A percentile compares a stretch with the other conserved stretches of the same genome.
phyloP scores from a whole-genome alignment of 2,797 vertebrate genomes.

The Anabas testudineus region DNA sequence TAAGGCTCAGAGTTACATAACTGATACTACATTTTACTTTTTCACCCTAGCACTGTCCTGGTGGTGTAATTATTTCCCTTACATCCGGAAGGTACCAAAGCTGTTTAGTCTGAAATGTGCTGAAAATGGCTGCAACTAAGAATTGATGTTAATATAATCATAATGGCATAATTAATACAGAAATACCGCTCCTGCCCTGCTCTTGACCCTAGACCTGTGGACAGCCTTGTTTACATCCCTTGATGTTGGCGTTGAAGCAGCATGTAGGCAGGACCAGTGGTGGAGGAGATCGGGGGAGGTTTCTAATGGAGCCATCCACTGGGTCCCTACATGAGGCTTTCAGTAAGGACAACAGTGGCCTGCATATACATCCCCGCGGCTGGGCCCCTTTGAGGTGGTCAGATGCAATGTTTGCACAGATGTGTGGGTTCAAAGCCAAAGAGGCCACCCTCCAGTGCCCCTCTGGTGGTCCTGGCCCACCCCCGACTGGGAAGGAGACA shows the following conservation, averaged over 20 bases:
- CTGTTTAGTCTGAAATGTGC: not conserved
- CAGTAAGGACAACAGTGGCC: constrained; percentile 56
- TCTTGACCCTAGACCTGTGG: constrained; percentile 62
- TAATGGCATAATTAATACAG: constrained; percentile 34
- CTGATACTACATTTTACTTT: not conserved
- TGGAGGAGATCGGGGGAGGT: not conserved
- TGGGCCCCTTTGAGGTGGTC: constrained; percentile 87
- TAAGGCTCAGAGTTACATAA: not conserved
- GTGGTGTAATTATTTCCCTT: no score
- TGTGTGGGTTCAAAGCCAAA: constrained; percentile 83
- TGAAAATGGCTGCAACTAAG: no score
- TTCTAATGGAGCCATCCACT: constrained; percentile 45
- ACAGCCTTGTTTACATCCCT: constrained; percentile 69
- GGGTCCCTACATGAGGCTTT: constrained; percentile 50
- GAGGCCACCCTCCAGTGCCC: constrained; percentile 58
- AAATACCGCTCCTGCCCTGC: constrained; percentile 22
- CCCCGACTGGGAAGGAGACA: constrained; percentile 48
- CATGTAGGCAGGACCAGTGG: constrained; percentile 51
- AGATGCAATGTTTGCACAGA: constrained; percentile 92
- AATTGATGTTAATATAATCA: no score
- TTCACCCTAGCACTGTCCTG: no score
- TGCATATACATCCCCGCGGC: constrained; percentile 77
- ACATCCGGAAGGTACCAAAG: not conserved
- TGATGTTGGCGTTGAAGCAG: constrained; percentile 68
- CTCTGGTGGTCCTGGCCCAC: constrained; percentile 64